Conservation (phyloP, 2,113 vertebrate genomes). For the Grammomys dolichurus region DNA sequence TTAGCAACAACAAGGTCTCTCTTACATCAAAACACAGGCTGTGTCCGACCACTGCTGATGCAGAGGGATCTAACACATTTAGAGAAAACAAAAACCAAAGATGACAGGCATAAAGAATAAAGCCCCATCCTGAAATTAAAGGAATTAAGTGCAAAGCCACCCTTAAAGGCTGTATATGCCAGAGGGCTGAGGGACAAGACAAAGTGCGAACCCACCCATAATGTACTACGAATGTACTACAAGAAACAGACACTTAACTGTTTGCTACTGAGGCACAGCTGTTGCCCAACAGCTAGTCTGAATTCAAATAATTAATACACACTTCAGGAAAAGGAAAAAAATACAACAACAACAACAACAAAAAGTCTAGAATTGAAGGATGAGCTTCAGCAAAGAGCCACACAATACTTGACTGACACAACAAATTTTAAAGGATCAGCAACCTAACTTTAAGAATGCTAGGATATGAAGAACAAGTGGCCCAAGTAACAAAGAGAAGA, state of each 20-base stretch:
- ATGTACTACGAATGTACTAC: no score
- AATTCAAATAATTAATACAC: not conserved
- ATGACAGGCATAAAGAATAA: not conserved
- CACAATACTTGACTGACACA: not conserved
- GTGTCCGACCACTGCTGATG: not conserved
- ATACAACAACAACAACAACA: not conserved
- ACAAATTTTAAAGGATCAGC: not conserved
- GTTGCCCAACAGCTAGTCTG: not conserved
- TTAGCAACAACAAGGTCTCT: not conserved
- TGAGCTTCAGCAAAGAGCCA: not conserved
- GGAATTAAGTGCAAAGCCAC: not conserved
- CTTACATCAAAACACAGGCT: not conserved
- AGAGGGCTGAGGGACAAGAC: not conserved
- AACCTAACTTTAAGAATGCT: not conserved
- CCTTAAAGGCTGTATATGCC: not conserved
- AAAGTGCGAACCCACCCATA: not conserved
- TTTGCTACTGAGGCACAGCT: not conserved
- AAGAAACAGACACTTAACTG: not conserved
- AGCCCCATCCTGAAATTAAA: not conserved
- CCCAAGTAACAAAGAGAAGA: not conserved
- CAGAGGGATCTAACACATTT: not conserved
- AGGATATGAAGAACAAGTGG: not conserved
- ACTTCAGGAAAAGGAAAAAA: constrained; percentile 12
- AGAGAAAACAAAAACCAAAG: constrained; percentile 36
- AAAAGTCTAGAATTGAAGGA: not conserved